A percentile compares a stretch with the other conserved stretches of the same genome.
Evolutionary conservation across 2,888 invertebrate species (phyloP).

Genomic region (Hypena proboscidalis): DNA sequence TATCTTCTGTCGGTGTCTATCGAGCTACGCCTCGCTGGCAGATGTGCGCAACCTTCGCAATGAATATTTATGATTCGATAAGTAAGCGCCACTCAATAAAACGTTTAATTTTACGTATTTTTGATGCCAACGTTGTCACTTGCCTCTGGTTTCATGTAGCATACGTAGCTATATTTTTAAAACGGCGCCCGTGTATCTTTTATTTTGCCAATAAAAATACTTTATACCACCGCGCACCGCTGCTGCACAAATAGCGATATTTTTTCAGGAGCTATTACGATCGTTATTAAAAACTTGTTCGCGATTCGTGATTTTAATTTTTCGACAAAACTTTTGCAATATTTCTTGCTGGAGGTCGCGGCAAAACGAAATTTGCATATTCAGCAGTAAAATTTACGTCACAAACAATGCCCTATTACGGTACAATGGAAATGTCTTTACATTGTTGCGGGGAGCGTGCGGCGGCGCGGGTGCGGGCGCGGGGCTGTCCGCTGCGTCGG

Average conservation of each 20-base stretch:
- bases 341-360: slow-evolving; percentile 74
- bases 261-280: slow-evolving; percentile 52
- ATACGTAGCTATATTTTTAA: slow-evolving; percentile 14
- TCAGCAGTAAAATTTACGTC: slow-evolving; percentile 81
- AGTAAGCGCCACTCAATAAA: slow-evolving; percentile 53
- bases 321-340: slow-evolving; percentile 78
- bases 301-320: slow-evolving; percentile 78
- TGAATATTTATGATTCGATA: slow-evolving; percentile 62
- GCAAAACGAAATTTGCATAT: slow-evolving; percentile 80
- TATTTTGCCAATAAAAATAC: slow-evolving; percentile 27
- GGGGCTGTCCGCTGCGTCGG: slow-evolving; percentile 33
- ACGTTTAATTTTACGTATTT: slow-evolving; percentile 42
- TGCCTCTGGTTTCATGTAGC: slow-evolving; percentile 38
- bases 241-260: slow-evolving; percentile 35
- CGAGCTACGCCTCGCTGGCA: slow-evolving; percentile 33
- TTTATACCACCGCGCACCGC: slow-evolving; percentile 25
- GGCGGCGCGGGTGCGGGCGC: slow-evolving; percentile 31
- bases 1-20: slow-evolving; percentile 12
- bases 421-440: slow-evolving; percentile 82
- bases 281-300: slow-evolving; percentile 67
- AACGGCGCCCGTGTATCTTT: slow-evolving; percentile 18
- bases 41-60: slow-evolving; percentile 50
- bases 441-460: slow-evolving; percentile 66
- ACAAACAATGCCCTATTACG: slow-evolving; percentile 82
- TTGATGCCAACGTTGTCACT: slow-evolving; percentile 44